Evolutionary conservation across 2,888 invertebrate species (phyloP).

Genomic region (Tholera decimalis): DNA sequence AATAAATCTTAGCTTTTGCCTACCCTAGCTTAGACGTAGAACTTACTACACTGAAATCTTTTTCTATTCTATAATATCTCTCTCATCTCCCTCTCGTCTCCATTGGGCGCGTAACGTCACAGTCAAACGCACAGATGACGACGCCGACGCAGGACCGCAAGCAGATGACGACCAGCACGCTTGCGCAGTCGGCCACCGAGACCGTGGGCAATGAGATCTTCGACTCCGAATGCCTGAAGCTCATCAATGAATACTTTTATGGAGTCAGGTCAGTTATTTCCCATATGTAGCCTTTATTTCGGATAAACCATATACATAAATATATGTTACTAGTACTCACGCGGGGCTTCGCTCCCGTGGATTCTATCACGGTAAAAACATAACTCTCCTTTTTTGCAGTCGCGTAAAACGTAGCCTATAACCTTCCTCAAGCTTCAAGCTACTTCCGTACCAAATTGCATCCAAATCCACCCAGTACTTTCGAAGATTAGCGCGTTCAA

Average conservation of each 20-base stretch:
- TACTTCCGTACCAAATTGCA: too few relatives aligned
- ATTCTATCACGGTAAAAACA: too few relatives aligned
- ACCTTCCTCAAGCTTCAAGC: too few relatives aligned
- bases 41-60: background rate
- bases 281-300: too few relatives aligned
- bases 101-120: constrained; percentile 67
- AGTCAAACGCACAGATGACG: constrained; percentile 86
- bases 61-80: constrained; percentile 14
- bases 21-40: background rate
- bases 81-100: constrained; percentile 22
- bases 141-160: constrained; percentile 94
- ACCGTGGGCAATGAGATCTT: constrained; percentile 96
- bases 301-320: too few relatives aligned
- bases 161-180: constrained; percentile 93
- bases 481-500: too few relatives aligned
- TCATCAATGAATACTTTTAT: constrained; percentile 99
- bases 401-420: too few relatives aligned
- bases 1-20: background rate
- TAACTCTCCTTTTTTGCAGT: too few relatives aligned
- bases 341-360: too few relatives aligned
- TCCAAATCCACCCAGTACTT: too few relatives aligned
- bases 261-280: constrained; percentile 90
- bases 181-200: constrained; percentile 94
- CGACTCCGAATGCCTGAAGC: constrained; percentile 96
- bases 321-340: too few relatives aligned